Evolutionary conservation across 2,888 invertebrate genomes (phyloP).

Genomic region (Pyralis farinalis): DNA sequence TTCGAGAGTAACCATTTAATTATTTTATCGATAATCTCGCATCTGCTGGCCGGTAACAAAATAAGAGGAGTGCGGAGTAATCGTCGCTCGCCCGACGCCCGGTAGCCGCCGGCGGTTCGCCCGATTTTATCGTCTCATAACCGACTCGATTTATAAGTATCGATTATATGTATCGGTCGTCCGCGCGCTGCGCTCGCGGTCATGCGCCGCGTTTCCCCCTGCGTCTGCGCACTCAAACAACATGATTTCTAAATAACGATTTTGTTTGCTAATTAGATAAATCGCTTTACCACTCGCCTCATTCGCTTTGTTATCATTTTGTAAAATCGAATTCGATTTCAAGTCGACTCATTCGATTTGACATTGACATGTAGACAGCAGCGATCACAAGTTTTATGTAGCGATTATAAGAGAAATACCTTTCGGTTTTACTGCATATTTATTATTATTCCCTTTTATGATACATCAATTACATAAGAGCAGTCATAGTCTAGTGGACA

Average conservation of each 20-base stretch:
- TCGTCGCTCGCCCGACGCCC: constrained; percentile 77
- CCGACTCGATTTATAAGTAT: constrained; percentile 79
- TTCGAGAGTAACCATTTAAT: constrained; percentile 81
- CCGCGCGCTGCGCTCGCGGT: constrained; percentile 65
- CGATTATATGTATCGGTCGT: constrained; percentile 77
- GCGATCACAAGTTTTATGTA: no score
- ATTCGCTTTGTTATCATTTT: background rate
- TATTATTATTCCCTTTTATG: no score
- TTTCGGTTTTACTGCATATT: no score
- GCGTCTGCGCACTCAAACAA: constrained; percentile 16
- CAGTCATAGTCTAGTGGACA: no score
- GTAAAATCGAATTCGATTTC: no score
- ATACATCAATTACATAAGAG: no score
- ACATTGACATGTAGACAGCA: no score
- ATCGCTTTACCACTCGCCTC: background rate
- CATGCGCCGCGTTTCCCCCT: constrained; percentile 27
- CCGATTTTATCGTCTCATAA: constrained; percentile 79
- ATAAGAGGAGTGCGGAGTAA: constrained; percentile 71
- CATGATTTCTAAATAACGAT: constrained; percentile 47
- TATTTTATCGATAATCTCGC: constrained; percentile 81
- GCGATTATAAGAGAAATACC: no score
- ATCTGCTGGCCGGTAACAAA: constrained; percentile 61
- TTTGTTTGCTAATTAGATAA: constrained; percentile 41
- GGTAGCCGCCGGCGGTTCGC: constrained; percentile 74
- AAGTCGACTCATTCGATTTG: no score